Evolutionary conservation across 2,797 vertebrate species (phyloP).

Genomic region (Cossypha polioptera): DNA sequence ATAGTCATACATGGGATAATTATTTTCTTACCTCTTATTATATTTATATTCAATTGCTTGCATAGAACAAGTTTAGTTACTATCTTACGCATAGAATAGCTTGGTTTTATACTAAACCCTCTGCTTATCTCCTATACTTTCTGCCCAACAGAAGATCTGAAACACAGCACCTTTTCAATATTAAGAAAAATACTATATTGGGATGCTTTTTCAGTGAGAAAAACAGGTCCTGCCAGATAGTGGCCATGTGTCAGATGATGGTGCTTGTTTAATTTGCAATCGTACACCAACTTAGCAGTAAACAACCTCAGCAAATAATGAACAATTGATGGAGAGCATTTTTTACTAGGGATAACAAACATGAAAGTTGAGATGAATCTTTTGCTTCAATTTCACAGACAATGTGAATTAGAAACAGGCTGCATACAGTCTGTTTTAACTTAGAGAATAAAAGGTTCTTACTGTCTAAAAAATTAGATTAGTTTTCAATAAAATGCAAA

Average conservation of each 20-base stretch:
- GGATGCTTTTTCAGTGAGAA: background rate
- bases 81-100: background rate
- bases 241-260: background rate
- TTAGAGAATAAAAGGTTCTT: constrained; percentile 66
- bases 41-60: background rate
- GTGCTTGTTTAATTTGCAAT: constrained; percentile 43
- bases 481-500: constrained; percentile 52
- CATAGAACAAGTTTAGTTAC: background rate
- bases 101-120: background rate
- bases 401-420: constrained; percentile 70
- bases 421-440: constrained; percentile 60
- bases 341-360: constrained; percentile 51
- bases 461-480: constrained; percentile 56
- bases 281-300: constrained; percentile 45
- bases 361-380: constrained; percentile 63
- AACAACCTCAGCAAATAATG: constrained; percentile 58
- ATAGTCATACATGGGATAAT: background rate
- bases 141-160: background rate
- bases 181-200: background rate
- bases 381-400: constrained; percentile 57
- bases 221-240: background rate
- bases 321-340: constrained; percentile 49
- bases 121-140: background rate
- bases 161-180: background rate
- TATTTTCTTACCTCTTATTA: background rate